These are phyloP conservation scores for Machimus atricapillus DNA, from an alignment of 2,888 invertebrate genomes.

Conservation along the genomic window DNA sequence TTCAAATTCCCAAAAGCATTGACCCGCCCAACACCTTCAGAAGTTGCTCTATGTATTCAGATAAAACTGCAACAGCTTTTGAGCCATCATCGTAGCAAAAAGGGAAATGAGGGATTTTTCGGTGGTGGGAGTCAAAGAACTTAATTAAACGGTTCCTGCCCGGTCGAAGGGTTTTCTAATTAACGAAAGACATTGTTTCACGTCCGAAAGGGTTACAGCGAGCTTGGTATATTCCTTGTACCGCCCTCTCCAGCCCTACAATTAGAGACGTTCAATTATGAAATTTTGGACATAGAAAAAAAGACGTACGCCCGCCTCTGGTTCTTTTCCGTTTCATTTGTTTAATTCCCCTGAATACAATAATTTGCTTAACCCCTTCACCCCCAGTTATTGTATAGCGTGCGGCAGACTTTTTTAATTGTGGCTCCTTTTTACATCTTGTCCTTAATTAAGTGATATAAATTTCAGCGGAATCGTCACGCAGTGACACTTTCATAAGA, in stretches of 20 bases:
- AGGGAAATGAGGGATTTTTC: constrained; percentile 9
- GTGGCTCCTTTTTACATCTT: constrained; percentile 22
- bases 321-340: constrained; percentile 21
- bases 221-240: neutral
- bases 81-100: constrained; percentile 1
- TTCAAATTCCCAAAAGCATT: neutral
- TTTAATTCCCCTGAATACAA: constrained; percentile 30
- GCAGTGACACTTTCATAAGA: constrained; percentile 30
- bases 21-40: neutral
- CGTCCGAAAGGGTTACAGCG: constrained; percentile 34
- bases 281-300: constrained; percentile 32
- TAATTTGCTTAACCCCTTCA: neutral
- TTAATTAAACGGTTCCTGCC: constrained; percentile 35
- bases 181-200: constrained; percentile 40
- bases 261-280: constrained; percentile 32
- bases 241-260: neutral
- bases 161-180: constrained; percentile 37
- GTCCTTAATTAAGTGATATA: constrained; percentile 38
- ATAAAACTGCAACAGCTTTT: neutral
- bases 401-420: constrained; percentile 35
- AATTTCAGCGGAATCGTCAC: constrained; percentile 26
- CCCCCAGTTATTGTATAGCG: neutral
- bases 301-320: neutral
- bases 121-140: constrained; percentile 8
- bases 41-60: neutral